Percentiles rank a stretch among this genome's conserved stretches.
phyloP scores from a whole-genome alignment of 1,140 invertebrate genomes.

The Paracyclopina nana region DNA sequence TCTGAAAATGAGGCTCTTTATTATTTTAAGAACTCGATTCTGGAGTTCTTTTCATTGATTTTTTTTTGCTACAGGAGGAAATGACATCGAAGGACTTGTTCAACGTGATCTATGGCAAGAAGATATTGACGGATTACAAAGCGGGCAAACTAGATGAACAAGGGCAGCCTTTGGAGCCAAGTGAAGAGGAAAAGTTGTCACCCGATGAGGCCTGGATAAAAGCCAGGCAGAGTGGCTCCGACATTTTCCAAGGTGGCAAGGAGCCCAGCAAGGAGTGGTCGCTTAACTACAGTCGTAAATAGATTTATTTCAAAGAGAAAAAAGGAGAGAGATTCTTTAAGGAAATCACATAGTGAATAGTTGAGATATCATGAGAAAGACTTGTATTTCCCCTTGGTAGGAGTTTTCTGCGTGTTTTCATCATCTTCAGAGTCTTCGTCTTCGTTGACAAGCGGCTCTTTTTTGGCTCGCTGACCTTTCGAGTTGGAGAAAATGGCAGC shows the following conservation, averaged over 20 bases:
- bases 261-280: background rate
- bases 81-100: constrained; percentile 70
- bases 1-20: background rate
- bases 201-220: constrained; percentile 42
- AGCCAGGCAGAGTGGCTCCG: constrained; percentile 49
- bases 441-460: constrained; percentile 35
- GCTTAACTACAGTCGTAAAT: no score
- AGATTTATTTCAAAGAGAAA: no score
- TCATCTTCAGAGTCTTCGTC: constrained; percentile 32
- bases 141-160: constrained; percentile 43
- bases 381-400: constrained; percentile 10
- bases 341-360: no score
- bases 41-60: no score
- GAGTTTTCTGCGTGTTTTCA: background rate
- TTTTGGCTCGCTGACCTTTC: constrained; percentile 33
- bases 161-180: constrained; percentile 46
- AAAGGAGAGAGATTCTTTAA: no score
- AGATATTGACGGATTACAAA: constrained; percentile 56
- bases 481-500: constrained; percentile 51
- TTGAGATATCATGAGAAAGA: constrained; percentile 3
- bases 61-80: no score
- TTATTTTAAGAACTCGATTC: background rate
- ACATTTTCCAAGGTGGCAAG: constrained; percentile 38
- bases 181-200: constrained; percentile 43
- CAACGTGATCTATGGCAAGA: constrained; percentile 52